Evolutionary conservation across 2,113 vertebrate genomes (phyloP).

Genomic region (Colossoma macropomum): DNA sequence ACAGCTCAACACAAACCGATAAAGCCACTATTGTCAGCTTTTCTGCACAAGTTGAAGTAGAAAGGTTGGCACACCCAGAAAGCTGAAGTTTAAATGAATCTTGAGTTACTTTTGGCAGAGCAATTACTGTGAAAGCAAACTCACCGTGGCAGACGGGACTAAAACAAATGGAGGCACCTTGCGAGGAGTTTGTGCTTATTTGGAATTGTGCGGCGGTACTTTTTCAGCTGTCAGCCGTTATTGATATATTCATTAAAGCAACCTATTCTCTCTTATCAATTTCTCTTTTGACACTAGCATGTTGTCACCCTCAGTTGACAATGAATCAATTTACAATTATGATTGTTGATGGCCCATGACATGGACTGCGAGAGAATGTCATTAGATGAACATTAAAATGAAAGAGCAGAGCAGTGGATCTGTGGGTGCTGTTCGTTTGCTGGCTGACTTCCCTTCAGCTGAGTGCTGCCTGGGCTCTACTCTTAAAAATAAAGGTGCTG

Average conservation of each 20-base stretch:
- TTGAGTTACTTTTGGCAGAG: slow-evolving; percentile 50
- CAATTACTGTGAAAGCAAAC: slow-evolving; percentile 56
- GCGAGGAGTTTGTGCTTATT: slow-evolving; percentile 77
- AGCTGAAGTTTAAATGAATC: slow-evolving; percentile 39
- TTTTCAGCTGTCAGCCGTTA: slow-evolving; percentile 84
- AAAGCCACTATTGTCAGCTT: neutral
- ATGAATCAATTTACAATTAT: slow-evolving; percentile 87
- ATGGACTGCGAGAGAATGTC: slow-evolving; percentile 80
- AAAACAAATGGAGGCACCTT: slow-evolving; percentile 74
- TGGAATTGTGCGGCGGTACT: slow-evolving; percentile 76
- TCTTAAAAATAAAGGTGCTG: neutral
- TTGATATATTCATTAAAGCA: slow-evolving; percentile 85
- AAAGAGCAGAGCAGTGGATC: slow-evolving; percentile 74
- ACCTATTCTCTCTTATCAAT: slow-evolving; percentile 81
- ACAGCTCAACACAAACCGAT: neutral
- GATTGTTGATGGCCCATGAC: slow-evolving; percentile 86
- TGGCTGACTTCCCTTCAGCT: slow-evolving; percentile 49
- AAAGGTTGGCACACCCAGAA: neutral
- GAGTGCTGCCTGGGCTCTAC: neutral
- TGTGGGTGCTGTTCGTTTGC: slow-evolving; percentile 49
- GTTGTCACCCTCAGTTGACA: slow-evolving; percentile 82
- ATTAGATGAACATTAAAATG: slow-evolving; percentile 86
- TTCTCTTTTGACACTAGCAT: slow-evolving; percentile 80
- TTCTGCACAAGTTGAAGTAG: neutral
- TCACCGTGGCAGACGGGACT: slow-evolving; percentile 54